Percentiles rank a stretch among this genome's conserved stretches.
Evolutionary conservation across 2,888 invertebrate genomes (phyloP).

Genomic region (Lochmaea capreae): DNA sequence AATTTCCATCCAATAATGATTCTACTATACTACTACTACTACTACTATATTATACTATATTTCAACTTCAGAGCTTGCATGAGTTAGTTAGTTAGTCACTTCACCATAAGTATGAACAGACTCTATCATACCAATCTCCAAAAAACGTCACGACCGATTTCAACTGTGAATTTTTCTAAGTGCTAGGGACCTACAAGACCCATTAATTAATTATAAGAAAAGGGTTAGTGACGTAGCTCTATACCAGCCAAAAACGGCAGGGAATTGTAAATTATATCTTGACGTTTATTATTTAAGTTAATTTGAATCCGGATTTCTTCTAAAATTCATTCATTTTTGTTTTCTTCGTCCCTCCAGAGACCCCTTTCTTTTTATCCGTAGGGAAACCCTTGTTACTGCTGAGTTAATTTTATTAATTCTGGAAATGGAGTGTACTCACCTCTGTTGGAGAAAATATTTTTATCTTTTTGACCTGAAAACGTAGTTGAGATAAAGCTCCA

Average conservation of each 20-base stretch:
- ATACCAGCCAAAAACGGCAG: constrained; percentile 15
- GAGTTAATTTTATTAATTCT: constrained; percentile 35
- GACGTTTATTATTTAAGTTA: constrained; percentile 48
- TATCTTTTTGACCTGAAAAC: constrained; percentile 5
- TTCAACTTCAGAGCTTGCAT: too few species aligned
- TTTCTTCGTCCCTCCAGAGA: constrained; percentile 26
- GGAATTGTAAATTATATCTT: constrained; percentile 48
- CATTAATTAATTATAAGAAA: constrained; percentile 54
- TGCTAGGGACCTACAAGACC: constrained; percentile 37
- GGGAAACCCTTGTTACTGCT: constrained; percentile 33
- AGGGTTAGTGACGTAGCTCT: constrained; percentile 44
- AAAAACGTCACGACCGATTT: neutral
- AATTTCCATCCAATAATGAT: too few species aligned
- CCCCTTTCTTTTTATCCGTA: constrained; percentile 1
- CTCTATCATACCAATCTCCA: too few species aligned
- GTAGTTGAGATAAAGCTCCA: neutral
- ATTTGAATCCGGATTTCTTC: constrained; percentile 47
- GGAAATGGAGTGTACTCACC: constrained; percentile 18
- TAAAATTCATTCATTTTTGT: constrained; percentile 43
- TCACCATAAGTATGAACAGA: too few species aligned
- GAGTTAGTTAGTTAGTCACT: too few species aligned
- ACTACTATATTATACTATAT: too few species aligned
- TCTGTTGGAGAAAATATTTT: constrained; percentile 21
- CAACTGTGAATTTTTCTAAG: constrained; percentile 28
- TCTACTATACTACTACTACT: too few species aligned